Base-by-base conservation (phyloP, 2,113 vertebrate genomes). In the Platichthys flesus region DNA sequence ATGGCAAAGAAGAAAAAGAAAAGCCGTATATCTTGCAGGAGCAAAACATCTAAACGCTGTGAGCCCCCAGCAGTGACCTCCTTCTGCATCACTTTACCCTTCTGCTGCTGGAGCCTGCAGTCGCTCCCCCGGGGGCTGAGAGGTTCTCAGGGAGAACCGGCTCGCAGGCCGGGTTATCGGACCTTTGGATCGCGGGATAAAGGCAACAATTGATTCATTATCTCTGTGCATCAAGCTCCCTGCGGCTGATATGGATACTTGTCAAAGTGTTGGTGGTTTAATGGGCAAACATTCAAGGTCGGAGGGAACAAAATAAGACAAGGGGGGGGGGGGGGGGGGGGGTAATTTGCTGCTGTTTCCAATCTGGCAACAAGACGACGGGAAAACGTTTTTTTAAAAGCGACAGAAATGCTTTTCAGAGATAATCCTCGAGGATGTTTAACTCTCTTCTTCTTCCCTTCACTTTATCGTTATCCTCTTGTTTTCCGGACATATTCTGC, bases 181-280 rank as follows among this genome's bases (percentile, higher is more conserved):
- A 79, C 77, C 79, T 86, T 85, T 90, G 86, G 87, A 92, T 93
- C 87, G 37, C 51, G 86, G 86, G 23, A 89, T 86, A 86, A 90
- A 90, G 83, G 84, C 85, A 83, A 74, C 82, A 85, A 91, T 93
- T 90, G 89, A 93, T 91, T 90, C 88, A 91, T 92, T 91, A 93
- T 92, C 87, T 86, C 72, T 81, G 79, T 72, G 78, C 82, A 83
- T 83, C 76, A 67, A 23, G 76, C 64, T 86, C 87, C 90, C 85
- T 0, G 65, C 73, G 82, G 89, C 81, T 35, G 76, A 78, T 74
- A 83, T 28, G 78, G 85, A 88, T 89, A 83, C 84, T 89, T 77
- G 88, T 90, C 83, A 77, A 75, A 72, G 79, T 61, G 76, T 69
- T 15, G 78, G 55, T 71, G 23, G 23, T 23, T 83, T 91, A 90